Conservation (phyloP, 2,888 invertebrate species). For the Piscicola geometra region DNA sequence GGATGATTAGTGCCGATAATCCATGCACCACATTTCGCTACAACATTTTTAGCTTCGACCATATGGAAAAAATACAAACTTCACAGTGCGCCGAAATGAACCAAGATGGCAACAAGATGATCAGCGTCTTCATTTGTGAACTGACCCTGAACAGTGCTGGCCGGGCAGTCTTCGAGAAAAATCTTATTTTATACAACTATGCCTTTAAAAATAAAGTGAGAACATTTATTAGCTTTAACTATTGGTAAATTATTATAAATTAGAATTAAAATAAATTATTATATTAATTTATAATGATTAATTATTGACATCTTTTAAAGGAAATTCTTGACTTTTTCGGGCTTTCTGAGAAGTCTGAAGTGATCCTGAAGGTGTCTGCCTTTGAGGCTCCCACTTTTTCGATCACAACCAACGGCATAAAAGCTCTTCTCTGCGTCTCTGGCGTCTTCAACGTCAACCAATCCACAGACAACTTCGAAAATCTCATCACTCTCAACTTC, state of each 20-base stretch:
- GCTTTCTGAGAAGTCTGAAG: background rate
- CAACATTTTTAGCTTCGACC: no score
- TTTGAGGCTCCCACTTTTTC: background rate
- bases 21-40: no score
- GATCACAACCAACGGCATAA: background rate
- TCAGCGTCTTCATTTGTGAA: background rate
- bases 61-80: no score
- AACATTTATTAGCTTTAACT: background rate
- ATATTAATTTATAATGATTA: no score
- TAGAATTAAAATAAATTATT: no score
- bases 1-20: no score
- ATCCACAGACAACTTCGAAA: background rate
- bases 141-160: background rate
- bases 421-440: background rate
- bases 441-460: background rate
- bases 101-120: background rate
- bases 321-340: background rate
- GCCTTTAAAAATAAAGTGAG: background rate
- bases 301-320: background rate
- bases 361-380: background rate
- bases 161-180: background rate
- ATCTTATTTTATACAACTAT: background rate
- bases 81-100: no score
- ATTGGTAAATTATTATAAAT: no score
- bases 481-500: background rate